Evolutionary conservation across 2,797 vertebrate species (phyloP).

Genomic region (Emydoidea blandingii): DNA sequence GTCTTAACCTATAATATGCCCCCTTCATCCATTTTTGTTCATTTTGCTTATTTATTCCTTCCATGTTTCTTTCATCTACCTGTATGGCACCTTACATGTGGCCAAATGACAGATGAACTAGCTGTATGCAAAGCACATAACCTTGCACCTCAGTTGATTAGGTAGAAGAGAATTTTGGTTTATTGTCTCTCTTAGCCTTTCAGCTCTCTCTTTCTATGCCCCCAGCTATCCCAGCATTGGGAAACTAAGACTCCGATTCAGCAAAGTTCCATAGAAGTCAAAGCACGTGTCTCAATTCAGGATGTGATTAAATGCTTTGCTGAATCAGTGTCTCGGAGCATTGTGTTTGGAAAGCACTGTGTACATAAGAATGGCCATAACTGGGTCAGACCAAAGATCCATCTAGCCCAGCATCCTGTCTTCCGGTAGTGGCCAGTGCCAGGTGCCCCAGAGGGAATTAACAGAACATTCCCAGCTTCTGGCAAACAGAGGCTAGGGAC

Average conservation of each 20-base stretch:
- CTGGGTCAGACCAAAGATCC: too few species aligned
- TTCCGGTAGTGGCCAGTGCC: too few species aligned
- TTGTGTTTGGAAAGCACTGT: neutral
- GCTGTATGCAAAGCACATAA: neutral
- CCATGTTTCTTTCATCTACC: neutral
- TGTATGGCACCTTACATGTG: neutral
- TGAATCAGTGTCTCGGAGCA: accelerated
- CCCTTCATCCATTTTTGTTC: neutral
- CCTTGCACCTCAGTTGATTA: neutral
- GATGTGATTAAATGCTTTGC: neutral
- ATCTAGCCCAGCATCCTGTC: too few species aligned
- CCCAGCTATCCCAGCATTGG: neutral
- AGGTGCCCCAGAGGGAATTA: too few species aligned
- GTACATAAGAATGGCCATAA: neutral
- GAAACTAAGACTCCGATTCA: accelerated
- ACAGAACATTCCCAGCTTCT: too few species aligned
- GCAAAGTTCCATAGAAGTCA: neutral
- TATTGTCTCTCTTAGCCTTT: neutral
- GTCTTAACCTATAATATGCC: neutral
- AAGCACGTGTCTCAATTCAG: neutral
- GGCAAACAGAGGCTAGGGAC: too few species aligned
- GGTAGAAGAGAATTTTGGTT: neutral
- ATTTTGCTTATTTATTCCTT: neutral
- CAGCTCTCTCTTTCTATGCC: neutral
- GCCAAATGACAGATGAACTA: neutral